These are phyloP conservation scores for Idaea straminata DNA, from an alignment of 2,888 invertebrate species.

Conservation along the genomic window DNA sequence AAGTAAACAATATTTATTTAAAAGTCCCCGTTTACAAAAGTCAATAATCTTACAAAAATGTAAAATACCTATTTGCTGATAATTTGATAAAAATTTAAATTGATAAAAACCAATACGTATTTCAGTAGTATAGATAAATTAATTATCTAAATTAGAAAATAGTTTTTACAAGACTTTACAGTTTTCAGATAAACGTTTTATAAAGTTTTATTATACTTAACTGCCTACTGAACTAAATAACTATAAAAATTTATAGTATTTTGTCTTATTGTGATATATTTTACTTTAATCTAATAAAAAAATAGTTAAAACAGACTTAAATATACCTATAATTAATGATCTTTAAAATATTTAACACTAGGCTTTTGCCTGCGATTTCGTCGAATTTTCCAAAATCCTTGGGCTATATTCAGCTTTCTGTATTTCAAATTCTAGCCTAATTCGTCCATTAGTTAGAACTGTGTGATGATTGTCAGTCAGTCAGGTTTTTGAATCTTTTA, in stretches of 20 bases:
- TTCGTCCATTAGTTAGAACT: too few relatives aligned
- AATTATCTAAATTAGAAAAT: slow-evolving; percentile 1
- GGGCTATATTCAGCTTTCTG: too few relatives aligned
- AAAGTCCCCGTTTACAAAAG: neutral
- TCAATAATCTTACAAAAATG: neutral
- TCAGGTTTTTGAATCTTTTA: too few relatives aligned
- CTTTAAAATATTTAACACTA: too few relatives aligned
- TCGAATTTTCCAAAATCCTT: too few relatives aligned
- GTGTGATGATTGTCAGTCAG: too few relatives aligned
- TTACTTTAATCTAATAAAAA: too few relatives aligned
- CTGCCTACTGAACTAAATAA: neutral
- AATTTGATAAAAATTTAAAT: neutral
- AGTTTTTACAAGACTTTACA: neutral
- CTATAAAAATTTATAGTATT: neutral
- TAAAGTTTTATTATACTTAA: neutral
- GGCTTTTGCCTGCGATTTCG: too few relatives aligned
- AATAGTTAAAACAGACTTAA: too few relatives aligned
- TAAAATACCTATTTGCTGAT: neutral
- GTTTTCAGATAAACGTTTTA: neutral
- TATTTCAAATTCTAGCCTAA: too few relatives aligned
- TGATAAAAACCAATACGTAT: neutral
- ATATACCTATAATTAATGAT: too few relatives aligned
- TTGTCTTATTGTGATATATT: too few relatives aligned
- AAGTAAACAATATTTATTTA: neutral
- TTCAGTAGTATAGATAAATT: slow-evolving; percentile 1